Evolutionary conservation across 2,797 vertebrate genomes (phyloP).

Genomic region (Brachyrhaphis roseni): DNA sequence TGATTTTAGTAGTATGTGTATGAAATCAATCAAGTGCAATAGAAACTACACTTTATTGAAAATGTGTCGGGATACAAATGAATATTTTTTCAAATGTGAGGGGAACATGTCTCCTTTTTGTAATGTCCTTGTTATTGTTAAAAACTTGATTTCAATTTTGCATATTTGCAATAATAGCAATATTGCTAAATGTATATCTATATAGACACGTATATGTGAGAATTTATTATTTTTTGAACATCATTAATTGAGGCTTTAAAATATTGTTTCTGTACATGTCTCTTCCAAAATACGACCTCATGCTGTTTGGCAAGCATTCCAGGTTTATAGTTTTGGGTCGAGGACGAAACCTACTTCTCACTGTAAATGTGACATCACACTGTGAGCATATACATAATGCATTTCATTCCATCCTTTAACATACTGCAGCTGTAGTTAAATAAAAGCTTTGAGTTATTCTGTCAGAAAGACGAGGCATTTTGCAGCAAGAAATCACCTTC

Average conservation of each 20-base stretch:
- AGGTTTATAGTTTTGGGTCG: not conserved
- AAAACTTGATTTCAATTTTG: not conserved
- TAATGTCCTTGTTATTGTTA: too few relatives aligned
- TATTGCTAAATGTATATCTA: too few relatives aligned
- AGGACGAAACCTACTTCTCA: not conserved
- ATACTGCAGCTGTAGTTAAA: not conserved
- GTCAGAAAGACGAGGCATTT: not conserved
- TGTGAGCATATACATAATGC: constrained; percentile 1
- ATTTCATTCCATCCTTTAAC: not conserved
- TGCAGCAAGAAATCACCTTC: not conserved
- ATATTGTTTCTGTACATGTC: not conserved
- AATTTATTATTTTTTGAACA: too few relatives aligned
- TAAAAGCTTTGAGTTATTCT: not conserved
- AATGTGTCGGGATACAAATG: too few relatives aligned
- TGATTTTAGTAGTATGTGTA: too few relatives aligned
- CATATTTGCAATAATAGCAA: not conserved
- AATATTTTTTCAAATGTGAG: too few relatives aligned
- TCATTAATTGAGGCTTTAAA: not conserved
- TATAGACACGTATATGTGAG: not conserved
- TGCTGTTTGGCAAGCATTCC: not conserved
- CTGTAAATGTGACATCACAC: constrained; percentile 2
- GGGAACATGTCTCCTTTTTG: too few relatives aligned
- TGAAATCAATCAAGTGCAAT: too few relatives aligned
- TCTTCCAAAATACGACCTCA: not conserved
- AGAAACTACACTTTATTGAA: too few relatives aligned